Percentiles rank a stretch among this genome's conserved stretches.
Conservation (phyloP, 23 tunicate species). For the Halocynthia roretzi region DNA sequence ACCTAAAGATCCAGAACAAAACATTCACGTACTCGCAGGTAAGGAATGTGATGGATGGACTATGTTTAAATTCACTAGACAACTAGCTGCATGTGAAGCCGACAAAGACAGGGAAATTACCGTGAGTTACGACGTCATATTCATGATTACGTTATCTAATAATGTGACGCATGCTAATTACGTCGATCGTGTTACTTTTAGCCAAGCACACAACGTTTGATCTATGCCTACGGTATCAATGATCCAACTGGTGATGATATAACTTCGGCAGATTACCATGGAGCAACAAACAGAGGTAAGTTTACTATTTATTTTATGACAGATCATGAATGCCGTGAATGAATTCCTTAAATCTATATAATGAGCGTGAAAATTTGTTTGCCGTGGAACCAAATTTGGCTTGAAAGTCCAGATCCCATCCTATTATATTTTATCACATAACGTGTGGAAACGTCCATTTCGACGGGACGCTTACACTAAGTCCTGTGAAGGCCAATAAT, state of each 20-base stretch:
- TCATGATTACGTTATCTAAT: no score
- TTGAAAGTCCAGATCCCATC: no score
- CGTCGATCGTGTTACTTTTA: background rate
- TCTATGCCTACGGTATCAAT: background rate
- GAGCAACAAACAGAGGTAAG: constrained; percentile 11
- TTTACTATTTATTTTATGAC: no score
- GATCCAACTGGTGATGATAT: constrained; percentile 23
- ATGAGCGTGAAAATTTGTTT: no score
- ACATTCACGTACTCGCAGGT: constrained; percentile 13
- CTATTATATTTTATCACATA: no score
- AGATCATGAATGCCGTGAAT: no score
- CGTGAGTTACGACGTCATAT: background rate
- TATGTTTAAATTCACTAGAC: constrained; percentile 25
- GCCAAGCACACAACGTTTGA: constrained; percentile 2
- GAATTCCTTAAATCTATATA: no score
- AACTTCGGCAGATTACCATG: constrained; percentile 3
- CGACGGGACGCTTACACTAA: no score
- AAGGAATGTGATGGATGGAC: constrained; percentile 35
- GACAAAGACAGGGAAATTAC: constrained; percentile 13
- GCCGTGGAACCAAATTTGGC: no score
- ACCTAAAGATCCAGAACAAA: constrained; percentile 27
- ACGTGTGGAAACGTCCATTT: no score
- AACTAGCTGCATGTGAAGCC: constrained; percentile 27
- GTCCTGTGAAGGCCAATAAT: no score
- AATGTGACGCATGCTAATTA: no score